These are phyloP conservation scores for Apotomis betuletana DNA, from an alignment of 2,888 invertebrate genomes.

Conservation along the genomic window DNA sequence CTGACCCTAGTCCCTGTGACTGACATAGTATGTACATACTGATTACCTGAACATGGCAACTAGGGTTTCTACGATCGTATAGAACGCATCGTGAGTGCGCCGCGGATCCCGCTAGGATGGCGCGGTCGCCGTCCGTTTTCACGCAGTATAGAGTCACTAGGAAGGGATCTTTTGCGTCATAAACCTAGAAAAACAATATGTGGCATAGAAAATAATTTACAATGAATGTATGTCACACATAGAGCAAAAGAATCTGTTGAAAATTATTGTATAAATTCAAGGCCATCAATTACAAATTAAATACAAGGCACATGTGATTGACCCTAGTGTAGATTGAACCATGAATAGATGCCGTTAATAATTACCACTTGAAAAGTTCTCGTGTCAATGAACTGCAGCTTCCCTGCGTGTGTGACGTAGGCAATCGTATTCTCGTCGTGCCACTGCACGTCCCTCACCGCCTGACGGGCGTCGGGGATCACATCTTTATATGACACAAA, in stretches of 20 bases:
- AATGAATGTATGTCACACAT: too few species aligned
- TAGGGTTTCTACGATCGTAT: slow-evolving; percentile 61
- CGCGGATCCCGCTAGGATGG: slow-evolving; percentile 66
- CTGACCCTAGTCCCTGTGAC: too few species aligned
- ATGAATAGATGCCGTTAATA: not conserved
- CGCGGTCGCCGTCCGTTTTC: slow-evolving; percentile 65
- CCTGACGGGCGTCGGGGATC: slow-evolving; percentile 53
- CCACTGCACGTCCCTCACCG: slow-evolving; percentile 70
- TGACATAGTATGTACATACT: not conserved
- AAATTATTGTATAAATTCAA: too few species aligned
- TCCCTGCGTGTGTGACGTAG: slow-evolving; percentile 70
- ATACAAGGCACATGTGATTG: too few species aligned
- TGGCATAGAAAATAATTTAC: not conserved
- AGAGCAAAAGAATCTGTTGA: too few species aligned
- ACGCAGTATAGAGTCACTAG: slow-evolving; percentile 70
- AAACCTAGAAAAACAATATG: slow-evolving; percentile 55
- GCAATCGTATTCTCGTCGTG: slow-evolving; percentile 64
- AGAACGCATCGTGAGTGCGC: slow-evolving; percentile 74
- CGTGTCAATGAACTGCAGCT: slow-evolving; percentile 61
- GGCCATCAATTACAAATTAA: too few species aligned
- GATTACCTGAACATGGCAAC: slow-evolving; percentile 67
- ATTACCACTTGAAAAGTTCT: slow-evolving; percentile 63
- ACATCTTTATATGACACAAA: slow-evolving; percentile 52
- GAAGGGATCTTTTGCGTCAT: slow-evolving; percentile 67
- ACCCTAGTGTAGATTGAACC: too few species aligned